Base-by-base conservation (phyloP, 2,797 vertebrate species). In the Tapera naevia region DNA sequence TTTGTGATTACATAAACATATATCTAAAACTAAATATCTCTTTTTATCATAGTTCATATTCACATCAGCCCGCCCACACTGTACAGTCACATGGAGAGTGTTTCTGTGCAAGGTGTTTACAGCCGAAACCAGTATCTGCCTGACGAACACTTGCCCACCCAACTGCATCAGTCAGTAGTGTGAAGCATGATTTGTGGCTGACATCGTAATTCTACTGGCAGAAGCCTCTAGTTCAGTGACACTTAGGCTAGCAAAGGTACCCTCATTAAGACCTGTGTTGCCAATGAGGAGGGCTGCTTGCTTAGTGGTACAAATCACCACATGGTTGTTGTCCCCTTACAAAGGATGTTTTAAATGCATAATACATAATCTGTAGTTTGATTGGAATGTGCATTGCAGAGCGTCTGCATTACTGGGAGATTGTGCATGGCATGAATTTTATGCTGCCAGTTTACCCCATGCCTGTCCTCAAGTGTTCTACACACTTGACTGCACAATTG, bases 251-350 rank as follows among this genome's bases (percentile, higher is more conserved):
- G 17, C 33, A 45, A 51, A 56, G 17, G 15, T 15, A 48, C 24
- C 9, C 11, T n/a, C 4, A 5, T 21, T 32, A 27, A 75, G 15
- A 57, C 8, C 17, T 43, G 8, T 2, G 17, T 39, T 18, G 27
- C n/a, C 39, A 62, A 51, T 2, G 11, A 45, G 22, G 13, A 56
- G 11, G 14, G 22, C 1, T 35, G 11, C 35, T 45, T 62, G 17
- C 39, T 17, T 0, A 13, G 27, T 2, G 13, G 5, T 43, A 28
- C 39, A 39, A 33, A 53, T n/a, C 0, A 0, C 37, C 25, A 18
- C 12, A 4, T 14, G 21, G n/a, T 16, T 28, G 22, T 12, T 84
- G 15, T 39, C 51, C 11, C 17, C 45, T 53, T 50, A 65, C 9
- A 18, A 50, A 17, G 5, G 57, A 30, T 8, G 11, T 24, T 84